These are phyloP conservation scores for Eolophus roseicapilla DNA, from an alignment of 2,113 vertebrate genomes.

Conservation along the genomic window DNA sequence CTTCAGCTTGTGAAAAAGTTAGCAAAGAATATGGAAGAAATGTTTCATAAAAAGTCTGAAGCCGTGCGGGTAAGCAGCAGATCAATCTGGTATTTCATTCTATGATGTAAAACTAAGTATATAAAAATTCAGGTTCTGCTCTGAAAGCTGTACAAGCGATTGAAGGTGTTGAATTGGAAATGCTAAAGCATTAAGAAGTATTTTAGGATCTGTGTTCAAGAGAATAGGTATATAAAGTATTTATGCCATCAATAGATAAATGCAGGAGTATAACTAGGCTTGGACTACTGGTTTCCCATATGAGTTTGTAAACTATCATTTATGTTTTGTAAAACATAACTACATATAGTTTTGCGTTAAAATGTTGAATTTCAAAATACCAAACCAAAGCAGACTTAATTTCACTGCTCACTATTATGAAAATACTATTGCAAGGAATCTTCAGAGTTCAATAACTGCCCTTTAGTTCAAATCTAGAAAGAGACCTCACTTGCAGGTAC, in stretches of 20 bases:
- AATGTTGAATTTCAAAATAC: neutral
- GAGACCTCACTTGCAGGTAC: neutral
- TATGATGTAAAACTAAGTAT: neutral
- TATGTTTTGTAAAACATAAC: neutral
- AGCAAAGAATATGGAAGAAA: slow-evolving; percentile 97
- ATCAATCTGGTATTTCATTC: neutral
- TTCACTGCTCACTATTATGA: neutral
- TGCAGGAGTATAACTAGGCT: neutral
- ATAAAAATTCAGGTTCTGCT: neutral
- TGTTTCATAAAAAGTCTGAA: slow-evolving; percentile 97
- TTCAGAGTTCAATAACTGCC: neutral
- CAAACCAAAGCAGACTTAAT: neutral
- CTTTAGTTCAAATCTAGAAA: neutral
- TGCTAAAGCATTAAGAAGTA: neutral
- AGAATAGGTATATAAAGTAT: neutral
- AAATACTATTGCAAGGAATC: neutral
- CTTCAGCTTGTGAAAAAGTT: slow-evolving; percentile 93
- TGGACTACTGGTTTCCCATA: neutral
- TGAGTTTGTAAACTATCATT: neutral
- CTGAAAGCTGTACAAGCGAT: neutral
- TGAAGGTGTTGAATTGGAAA: neutral
- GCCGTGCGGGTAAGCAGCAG: slow-evolving; percentile 87
- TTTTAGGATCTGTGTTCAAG: neutral
- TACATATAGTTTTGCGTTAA: fast-evolving
- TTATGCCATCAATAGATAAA: neutral